A percentile compares a stretch with the other conserved stretches of the same genome.
Conservation (phyloP, 2,797 vertebrate species). For the Aulostomus chinensis region DNA sequence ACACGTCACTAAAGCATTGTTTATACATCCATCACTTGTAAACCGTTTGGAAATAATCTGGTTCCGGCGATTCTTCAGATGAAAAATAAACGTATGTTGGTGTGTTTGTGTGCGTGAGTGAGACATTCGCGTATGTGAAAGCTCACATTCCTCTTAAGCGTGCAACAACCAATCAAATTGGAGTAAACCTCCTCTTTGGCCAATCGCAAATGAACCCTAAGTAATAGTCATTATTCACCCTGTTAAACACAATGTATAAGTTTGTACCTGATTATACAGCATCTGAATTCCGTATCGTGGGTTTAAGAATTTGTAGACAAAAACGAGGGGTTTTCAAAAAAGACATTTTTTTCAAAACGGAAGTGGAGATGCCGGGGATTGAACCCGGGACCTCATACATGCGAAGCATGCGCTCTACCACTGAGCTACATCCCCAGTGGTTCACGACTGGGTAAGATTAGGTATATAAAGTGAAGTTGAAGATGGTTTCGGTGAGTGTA, state of each 20-base stretch:
- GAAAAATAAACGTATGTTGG: slow-evolving; percentile 30
- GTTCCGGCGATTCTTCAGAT: neutral
- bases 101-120: no score
- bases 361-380: slow-evolving; percentile 82
- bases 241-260: no score
- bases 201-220: slow-evolving; percentile 30
- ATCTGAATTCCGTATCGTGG: no score
- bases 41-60: slow-evolving; percentile 12
- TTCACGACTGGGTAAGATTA: neutral
- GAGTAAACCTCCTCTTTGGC: slow-evolving; percentile 5
- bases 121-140: slow-evolving; percentile 29
- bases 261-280: no score
- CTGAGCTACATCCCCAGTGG: slow-evolving; percentile 82
- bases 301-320: no score
- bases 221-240: no score
- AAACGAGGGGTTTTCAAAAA: no score
- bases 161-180: slow-evolving; percentile 43
- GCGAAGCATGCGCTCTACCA: slow-evolving; percentile 85
- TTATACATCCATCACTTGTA: neutral
- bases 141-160: slow-evolving; percentile 23
- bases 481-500: no score
- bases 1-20: neutral
- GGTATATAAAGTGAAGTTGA: no score
- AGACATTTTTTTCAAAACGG: neutral
- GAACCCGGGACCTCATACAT: slow-evolving; percentile 85